Conservation (phyloP, 2,113 vertebrate species). For the Telmatochromis sp. region DNA sequence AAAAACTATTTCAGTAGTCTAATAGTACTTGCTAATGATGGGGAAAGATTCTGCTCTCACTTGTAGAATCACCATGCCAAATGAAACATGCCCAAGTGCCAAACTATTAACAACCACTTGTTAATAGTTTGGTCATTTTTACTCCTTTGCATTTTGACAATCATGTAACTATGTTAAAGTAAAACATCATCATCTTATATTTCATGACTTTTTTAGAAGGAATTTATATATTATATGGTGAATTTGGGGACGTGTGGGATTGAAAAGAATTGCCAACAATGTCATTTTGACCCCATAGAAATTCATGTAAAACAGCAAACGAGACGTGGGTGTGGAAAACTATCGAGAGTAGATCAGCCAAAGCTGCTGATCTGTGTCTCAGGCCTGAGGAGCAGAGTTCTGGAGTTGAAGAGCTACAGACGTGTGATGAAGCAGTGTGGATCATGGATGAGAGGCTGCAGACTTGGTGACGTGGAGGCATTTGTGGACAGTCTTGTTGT, state of each 20-base stretch:
- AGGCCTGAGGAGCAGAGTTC: background rate
- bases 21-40: background rate
- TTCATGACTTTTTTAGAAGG: background rate
- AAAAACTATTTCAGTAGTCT: background rate
- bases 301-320: background rate
- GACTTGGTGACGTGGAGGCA: background rate
- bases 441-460: background rate
- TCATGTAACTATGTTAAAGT: background rate
- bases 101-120: background rate
- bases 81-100: background rate
- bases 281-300: background rate
- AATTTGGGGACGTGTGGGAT: background rate
- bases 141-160: background rate
- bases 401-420: background rate
- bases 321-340: background rate
- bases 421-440: background rate
- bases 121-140: background rate
- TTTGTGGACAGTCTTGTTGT: background rate
- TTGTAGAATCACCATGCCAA: rapidly evolving
- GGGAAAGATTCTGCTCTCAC: background rate
- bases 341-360: background rate
- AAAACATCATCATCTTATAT: background rate
- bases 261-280: background rate
- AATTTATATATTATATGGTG: background rate
- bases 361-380: background rate